phyloP scores from a whole-genome alignment of 1,140 invertebrate genomes.

The Scaptomyza pallida region DNA sequence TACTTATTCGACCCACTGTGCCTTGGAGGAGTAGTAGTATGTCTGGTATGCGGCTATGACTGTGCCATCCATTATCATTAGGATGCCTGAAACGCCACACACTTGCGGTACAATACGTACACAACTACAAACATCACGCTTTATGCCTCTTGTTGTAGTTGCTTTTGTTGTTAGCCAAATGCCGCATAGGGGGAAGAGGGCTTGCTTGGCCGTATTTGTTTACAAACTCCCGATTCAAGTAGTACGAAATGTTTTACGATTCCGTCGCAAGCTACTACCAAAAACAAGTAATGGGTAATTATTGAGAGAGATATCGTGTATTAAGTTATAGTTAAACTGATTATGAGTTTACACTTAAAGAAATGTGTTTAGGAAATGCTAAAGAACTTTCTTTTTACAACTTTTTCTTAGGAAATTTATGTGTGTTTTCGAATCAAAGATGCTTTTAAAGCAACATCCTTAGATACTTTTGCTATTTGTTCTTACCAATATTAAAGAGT shows the following conservation, averaged over 20 bases:
- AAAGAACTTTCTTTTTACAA: too few species aligned
- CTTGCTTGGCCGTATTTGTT: slow-evolving; percentile 66
- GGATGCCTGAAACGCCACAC: slow-evolving; percentile 48
- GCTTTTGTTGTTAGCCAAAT: slow-evolving; percentile 27
- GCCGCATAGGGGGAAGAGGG: slow-evolving; percentile 4
- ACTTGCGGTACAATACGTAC: slow-evolving; percentile 48
- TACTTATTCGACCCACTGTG: slow-evolving; percentile 36
- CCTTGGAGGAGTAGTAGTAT: slow-evolving; percentile 4
- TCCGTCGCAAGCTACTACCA: slow-evolving; percentile 43
- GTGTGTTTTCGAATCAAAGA: too few species aligned
- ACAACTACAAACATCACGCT: slow-evolving; percentile 12
- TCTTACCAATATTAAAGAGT: too few species aligned
- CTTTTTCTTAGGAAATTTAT: too few species aligned
- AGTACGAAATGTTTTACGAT: slow-evolving; percentile 64
- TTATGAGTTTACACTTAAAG: too few species aligned
- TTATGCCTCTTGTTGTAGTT: slow-evolving; percentile 30
- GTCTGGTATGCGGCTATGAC: slow-evolving; percentile 8
- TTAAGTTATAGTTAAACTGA: background rate
- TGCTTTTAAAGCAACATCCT: too few species aligned
- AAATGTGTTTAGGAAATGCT: too few species aligned
- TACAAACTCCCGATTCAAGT: slow-evolving; percentile 81
- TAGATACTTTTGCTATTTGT: too few species aligned
- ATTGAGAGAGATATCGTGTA: slow-evolving; percentile 3
- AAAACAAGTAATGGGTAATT: slow-evolving; percentile 12
- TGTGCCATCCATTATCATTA: slow-evolving; percentile 68